Conservation (phyloP, 2,113 vertebrate species). For the Tragelaphus strepsiceros region DNA sequence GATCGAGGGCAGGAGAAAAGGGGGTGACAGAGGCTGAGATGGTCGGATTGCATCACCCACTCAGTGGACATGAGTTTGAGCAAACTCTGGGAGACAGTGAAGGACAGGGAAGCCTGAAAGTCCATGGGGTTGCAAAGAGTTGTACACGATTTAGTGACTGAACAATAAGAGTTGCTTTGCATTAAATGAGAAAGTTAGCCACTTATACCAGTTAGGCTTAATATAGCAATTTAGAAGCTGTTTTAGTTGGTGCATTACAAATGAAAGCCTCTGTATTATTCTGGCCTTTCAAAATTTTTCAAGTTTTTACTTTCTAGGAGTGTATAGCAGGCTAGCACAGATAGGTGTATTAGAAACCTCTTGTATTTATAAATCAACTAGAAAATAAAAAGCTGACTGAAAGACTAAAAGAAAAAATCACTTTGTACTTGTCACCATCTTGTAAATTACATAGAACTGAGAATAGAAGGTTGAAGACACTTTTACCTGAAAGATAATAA, state of each 20-base stretch:
- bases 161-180: neutral
- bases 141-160: neutral
- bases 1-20: neutral
- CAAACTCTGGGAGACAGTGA: neutral
- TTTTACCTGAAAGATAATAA: neutral
- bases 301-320: neutral
- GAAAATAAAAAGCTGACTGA: neutral
- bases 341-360: neutral
- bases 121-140: neutral
- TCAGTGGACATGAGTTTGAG: neutral
- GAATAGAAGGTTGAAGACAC: neutral
- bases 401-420: neutral
- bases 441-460: neutral
- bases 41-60: neutral
- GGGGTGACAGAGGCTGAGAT: neutral
- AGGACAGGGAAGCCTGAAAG: neutral
- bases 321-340: neutral
- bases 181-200: neutral
- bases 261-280: neutral
- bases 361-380: neutral
- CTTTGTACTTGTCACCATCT: constrained; percentile 2
- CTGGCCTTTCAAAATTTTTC: neutral
- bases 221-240: neutral
- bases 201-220: neutral
- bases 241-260: neutral